A percentile compares a stretch with the other conserved stretches of the same genome.
These are phyloP conservation scores for Ormyrus labotus DNA, from an alignment of 2,888 invertebrate genomes.

Conservation along the genomic window DNA sequence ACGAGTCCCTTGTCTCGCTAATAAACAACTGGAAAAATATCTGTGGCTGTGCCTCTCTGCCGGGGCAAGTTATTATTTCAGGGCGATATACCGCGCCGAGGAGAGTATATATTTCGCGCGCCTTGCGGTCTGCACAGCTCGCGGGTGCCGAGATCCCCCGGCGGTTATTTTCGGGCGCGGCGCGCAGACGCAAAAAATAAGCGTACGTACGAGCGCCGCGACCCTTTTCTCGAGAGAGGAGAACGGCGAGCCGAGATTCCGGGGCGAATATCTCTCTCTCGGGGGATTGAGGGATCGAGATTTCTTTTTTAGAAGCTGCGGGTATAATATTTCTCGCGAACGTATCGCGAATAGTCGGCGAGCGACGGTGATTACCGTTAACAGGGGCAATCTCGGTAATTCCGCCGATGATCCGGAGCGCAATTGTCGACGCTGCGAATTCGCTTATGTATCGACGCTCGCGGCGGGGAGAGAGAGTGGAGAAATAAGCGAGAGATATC, in stretches of 20 bases:
- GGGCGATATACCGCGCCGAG: conserved; percentile 39
- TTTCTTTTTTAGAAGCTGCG: too few species aligned
- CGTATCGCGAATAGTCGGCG: conserved; percentile 11
- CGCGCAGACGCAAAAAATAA: conserved; percentile 42
- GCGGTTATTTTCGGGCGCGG: conserved; percentile 55
- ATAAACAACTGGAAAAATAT: background rate
- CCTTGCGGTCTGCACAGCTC: conserved; percentile 52
- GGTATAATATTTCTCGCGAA: background rate
- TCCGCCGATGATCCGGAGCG: conserved; percentile 62
- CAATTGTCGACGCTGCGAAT: conserved; percentile 55
- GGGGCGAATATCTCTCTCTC: too few species aligned
- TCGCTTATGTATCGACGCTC: background rate
- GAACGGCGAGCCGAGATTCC: too few species aligned
- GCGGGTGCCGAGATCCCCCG: conserved; percentile 24
- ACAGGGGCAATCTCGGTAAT: conserved; percentile 73
- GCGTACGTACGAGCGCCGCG: background rate
- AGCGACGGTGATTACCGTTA: conserved; percentile 71
- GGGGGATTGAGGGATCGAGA: too few species aligned
- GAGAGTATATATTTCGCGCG: conserved; percentile 29
- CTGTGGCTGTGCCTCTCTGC: background rate
- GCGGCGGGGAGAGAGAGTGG: background rate
- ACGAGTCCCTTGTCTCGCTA: too few species aligned
- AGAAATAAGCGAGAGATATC: conserved; percentile 1
- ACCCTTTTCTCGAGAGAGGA: background rate
- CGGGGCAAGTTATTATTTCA: background rate